Percentiles rank a stretch among this genome's conserved stretches.
phyloP scores from a whole-genome alignment of 2,888 invertebrate genomes.

The Andrena fulva region DNA sequence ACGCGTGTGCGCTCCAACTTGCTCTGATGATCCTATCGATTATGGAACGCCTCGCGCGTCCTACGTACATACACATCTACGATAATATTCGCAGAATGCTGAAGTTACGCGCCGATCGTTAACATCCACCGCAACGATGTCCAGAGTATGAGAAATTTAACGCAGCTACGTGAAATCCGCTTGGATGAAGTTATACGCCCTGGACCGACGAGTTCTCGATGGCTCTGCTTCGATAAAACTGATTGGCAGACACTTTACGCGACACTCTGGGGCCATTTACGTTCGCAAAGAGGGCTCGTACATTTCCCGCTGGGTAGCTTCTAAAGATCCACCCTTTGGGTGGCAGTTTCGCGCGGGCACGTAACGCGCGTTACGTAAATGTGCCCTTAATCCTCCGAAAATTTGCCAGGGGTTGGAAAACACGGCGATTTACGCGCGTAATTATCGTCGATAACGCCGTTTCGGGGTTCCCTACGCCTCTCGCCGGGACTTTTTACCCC shows the following conservation, averaged over 20 bases:
- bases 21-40: constrained; percentile 31
- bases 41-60: neutral
- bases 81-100: constrained; percentile 15
- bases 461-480: neutral
- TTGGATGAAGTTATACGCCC: too few species aligned
- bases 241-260: too few species aligned
- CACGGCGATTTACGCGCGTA: constrained; percentile 28
- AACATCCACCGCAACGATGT: neutral
- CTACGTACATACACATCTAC: neutral
- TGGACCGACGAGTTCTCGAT: too few species aligned
- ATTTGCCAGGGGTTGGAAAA: constrained; percentile 17
- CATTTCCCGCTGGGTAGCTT: neutral
- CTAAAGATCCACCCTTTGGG: neutral
- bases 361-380: neutral
- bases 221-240: too few species aligned
- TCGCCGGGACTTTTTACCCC: constrained; percentile 1
- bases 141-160: too few species aligned
- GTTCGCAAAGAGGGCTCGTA: too few species aligned
- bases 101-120: neutral
- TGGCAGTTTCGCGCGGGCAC: neutral
- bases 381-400: constrained; percentile 7
- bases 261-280: too few species aligned
- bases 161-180: too few species aligned
- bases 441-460: constrained; percentile 66
- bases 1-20: constrained; percentile 44